Evolutionary conservation across 23 tunicate genomes (phyloP), one percentile per base, ranked within the genome.

Genomic region (Corella eumyota): DNA sequence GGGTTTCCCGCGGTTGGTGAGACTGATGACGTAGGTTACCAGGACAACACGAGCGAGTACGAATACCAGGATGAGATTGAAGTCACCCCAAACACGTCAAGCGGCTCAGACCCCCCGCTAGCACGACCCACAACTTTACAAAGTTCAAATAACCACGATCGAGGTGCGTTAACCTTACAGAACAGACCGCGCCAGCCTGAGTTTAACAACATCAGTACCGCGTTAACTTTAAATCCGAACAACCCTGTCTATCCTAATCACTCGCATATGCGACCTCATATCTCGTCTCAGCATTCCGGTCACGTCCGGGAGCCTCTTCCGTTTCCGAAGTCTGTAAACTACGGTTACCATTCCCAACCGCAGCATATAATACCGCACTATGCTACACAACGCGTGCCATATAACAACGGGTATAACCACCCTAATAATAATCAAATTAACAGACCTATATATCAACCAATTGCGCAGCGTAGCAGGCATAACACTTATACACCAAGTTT

Each of bases 31-130:
- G 35, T 56, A 7, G 30, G 48, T 4, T 62, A 64, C 33, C 71
- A 64, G 24, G 80, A 74, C 64, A 34, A 36, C 46, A 74, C 71
- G 3, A 74, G 80, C 64, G 71, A 74, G 57, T 74, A 74, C 44
- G 80, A 74, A 25, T 74, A 40, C 37, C 64, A 35, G 21, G 71
- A 74, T 36, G 68, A 36, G n/a, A n/a, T n/a, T n/a, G 4, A 5
- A 30, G n/a, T 7, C 52, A 4, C 7, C 20, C 30, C 4, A 11
- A 25, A 58, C 37, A 24, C n/a, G n/a, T n/a, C n/a, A n/a, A n/a
- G n/a, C 40, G 44, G 32, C 44, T 32, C 58, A 26, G 59, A 44
- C 9, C 40, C 58, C 6, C 30, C 34, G 13, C 59, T 59, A 1
- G 50, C 63, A 1, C 76, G 76, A 20, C 76, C 78, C 32, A 72